Percentiles rank a stretch among this genome's conserved stretches.
These are phyloP conservation scores for Alloscopus bannaensis DNA, from an alignment of 2,888 invertebrate species.

Conservation along the genomic window DNA sequence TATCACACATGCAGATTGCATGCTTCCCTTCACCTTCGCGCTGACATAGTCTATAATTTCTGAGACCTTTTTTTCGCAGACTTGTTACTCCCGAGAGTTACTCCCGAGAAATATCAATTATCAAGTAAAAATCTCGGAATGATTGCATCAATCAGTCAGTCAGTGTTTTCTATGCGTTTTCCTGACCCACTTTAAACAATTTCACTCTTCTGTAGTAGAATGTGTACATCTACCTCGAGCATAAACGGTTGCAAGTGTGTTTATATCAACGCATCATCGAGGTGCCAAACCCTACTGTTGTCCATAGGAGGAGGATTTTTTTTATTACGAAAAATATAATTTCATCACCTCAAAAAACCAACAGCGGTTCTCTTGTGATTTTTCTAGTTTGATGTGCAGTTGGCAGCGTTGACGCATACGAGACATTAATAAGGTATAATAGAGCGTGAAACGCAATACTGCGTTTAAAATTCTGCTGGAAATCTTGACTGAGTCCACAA, in stretches of 20 bases:
- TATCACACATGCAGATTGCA: background rate
- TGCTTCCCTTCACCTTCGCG: constrained; percentile 25
- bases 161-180: constrained; percentile 4
- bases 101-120: constrained; percentile 22
- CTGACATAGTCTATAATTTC: constrained; percentile 38
- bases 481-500: no score
- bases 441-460: constrained; percentile 3
- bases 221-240: no score
- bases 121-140: constrained; percentile 18
- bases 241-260: no score
- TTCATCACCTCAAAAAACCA: constrained; percentile 2
- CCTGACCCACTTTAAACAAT: constrained; percentile 54
- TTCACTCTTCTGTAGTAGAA: no score
- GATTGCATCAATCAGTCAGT: background rate
- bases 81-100: constrained; percentile 16
- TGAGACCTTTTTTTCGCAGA: constrained; percentile 26
- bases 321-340: no score
- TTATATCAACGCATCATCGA: no score
- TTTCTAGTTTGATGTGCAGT: background rate
- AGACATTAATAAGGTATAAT: background rate
- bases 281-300: no score
- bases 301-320: no score
- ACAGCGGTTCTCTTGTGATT: constrained; percentile 1
- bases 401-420: constrained; percentile 2
- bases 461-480: no score